These are phyloP conservation scores for Aphelinus atriplicis DNA, from an alignment of 1,140 invertebrate species.

Conservation along the genomic window DNA sequence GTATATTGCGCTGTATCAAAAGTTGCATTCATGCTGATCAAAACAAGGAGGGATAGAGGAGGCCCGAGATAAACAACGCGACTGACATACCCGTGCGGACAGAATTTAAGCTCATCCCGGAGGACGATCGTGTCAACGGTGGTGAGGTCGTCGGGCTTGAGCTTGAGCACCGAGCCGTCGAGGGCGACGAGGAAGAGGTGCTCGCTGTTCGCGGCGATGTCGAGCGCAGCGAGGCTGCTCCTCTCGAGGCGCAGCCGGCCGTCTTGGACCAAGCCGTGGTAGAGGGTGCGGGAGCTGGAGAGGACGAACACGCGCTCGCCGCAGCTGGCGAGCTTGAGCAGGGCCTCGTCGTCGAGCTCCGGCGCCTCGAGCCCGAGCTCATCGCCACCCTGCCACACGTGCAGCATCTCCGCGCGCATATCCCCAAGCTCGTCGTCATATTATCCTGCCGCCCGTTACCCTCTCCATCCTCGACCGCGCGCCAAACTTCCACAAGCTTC, in stretches of 20 bases:
- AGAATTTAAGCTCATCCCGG: slow-evolving; percentile 72
- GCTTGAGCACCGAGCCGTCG: slow-evolving; percentile 71
- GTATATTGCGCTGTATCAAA: too few species aligned
- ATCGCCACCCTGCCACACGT: slow-evolving; percentile 59
- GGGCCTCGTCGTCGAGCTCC: slow-evolving; percentile 53
- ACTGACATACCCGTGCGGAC: slow-evolving; percentile 67
- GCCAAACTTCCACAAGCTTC: too few species aligned
- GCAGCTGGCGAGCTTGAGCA: slow-evolving; percentile 55
- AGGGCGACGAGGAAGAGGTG: slow-evolving; percentile 72
- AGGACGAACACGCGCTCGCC: slow-evolving; percentile 56
- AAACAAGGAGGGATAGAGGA: too few species aligned
- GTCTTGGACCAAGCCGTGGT: slow-evolving; percentile 51
- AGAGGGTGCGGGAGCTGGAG: slow-evolving; percentile 56
- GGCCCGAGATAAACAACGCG: not conserved
- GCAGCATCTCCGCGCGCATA: slow-evolving; percentile 21
- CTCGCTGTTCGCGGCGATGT: slow-evolving; percentile 71
- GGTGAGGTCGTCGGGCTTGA: slow-evolving; percentile 66
- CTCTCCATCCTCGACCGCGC: too few species aligned
- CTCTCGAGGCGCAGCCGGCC: slow-evolving; percentile 45
- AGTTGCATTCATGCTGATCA: too few species aligned
- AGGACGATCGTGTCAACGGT: slow-evolving; percentile 71
- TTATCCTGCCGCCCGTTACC: not conserved
- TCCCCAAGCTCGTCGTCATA: not conserved
- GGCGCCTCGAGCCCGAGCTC: slow-evolving; percentile 50
- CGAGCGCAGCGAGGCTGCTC: slow-evolving; percentile 62